These are phyloP conservation scores for human DNA, from an alignment of 2,113 vertebrate species.

Conservation along the genomic window GRCh38 chr6:82978501-82979000, in stretches of 20 bases:
- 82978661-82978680: conserved; percentile 78
- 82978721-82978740: conserved; percentile 74
- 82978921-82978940: conserved; percentile 60
- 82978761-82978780: conserved; percentile 39
- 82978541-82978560: conserved; percentile 81
- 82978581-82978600: conserved; percentile 77
- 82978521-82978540: conserved; percentile 83
- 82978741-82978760: conserved; percentile 72
- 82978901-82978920: conserved; percentile 61
- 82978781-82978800: conserved; percentile 66
- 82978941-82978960: conserved; percentile 36
- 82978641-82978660: conserved; percentile 76
- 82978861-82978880: conserved; percentile 56
- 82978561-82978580: conserved; percentile 66
- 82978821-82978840: conserved; percentile 49
- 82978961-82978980: conserved; percentile 55
- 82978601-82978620: conserved; percentile 80
- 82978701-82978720: conserved; percentile 73
- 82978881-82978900: conserved; percentile 61
- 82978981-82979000: conserved; percentile 41
- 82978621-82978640: conserved; percentile 81
- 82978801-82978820: conserved; percentile 50
- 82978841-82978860: conserved; percentile 54
- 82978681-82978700: conserved; percentile 81
- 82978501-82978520: conserved; percentile 82